Evolutionary conservation across 2,888 invertebrate species (phyloP), one percentile per base, ranked within the genome.

Genomic region (Chalcosyrphus nemorum): DNA sequence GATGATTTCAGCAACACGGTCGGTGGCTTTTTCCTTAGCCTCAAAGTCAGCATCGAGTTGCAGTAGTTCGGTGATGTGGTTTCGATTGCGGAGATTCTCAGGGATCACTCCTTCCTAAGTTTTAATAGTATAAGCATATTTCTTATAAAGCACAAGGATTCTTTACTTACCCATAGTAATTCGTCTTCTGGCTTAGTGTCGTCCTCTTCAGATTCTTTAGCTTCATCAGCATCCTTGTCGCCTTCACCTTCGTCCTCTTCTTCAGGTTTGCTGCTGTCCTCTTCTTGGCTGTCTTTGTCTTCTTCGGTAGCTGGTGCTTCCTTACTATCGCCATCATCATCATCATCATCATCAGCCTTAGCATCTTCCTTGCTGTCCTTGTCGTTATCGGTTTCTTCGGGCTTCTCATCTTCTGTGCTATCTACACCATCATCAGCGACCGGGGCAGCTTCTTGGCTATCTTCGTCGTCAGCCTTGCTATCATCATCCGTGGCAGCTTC

Each of bases 61-160:
- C 47, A 98, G 91, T 50, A 98, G 93, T 89, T 96, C 95, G 78
- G 94, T 94, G 77, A 98, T 95, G 89, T 97, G 97, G 65, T 95
- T 95, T 86, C 97, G 94, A 65, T 95, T 94, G 90, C 97, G 94
- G 65, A 96, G 92, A 87, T 96, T 95, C 88, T 95, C 94, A 3
- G 96, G 96, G 87, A 96, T 94, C 89, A 95, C 95, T 87, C 94
- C 93, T 89, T 95, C 95, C 94, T 95, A n/a, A n/a, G n/a, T n/a
- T n/a, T n/a, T n/a, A n/a, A n/a, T n/a, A n/a, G n/a, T n/a, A n/a
- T n/a, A n/a, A n/a, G n/a, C n/a, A n/a, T n/a, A n/a, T n/a, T n/a
- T n/a, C n/a, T n/a, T n/a, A n/a, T n/a, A 35, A 5, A 11, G 6
- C 19, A 4, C 1, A 0, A 15, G n/a, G n/a, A 3, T 5, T 1